Conservation (phyloP, 1,140 invertebrate genomes). For the silkworm (Bombyx mori) region ASM3026992v2 NC_085128.1:12626501-12627000, state of each 20-base stretch:
- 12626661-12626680: constrained; percentile 17
- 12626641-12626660: constrained; percentile 17
- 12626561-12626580: constrained; percentile 17
- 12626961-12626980: constrained; percentile 23
- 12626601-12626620: constrained; percentile 18
- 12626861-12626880: constrained; percentile 21
- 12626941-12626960: constrained; percentile 17
- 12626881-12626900: constrained; percentile 25
- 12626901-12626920: neutral
- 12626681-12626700: constrained; percentile 16
- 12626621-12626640: too few relatives aligned
- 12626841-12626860: constrained; percentile 13
- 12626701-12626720: constrained; percentile 29
- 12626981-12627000: constrained; percentile 21
- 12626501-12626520: too few relatives aligned
- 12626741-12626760: constrained; percentile 23
- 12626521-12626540: too few relatives aligned
- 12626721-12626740: constrained; percentile 21
- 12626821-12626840: constrained; percentile 14
- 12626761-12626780: constrained; percentile 20
- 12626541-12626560: constrained; percentile 22
- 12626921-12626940: constrained; percentile 10
- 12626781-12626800: constrained; percentile 19
- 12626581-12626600: constrained; percentile 7
- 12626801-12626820: constrained; percentile 30